These are phyloP conservation scores for Patella depressa DNA, from an alignment of 2,888 invertebrate species.

Conservation along the genomic window DNA sequence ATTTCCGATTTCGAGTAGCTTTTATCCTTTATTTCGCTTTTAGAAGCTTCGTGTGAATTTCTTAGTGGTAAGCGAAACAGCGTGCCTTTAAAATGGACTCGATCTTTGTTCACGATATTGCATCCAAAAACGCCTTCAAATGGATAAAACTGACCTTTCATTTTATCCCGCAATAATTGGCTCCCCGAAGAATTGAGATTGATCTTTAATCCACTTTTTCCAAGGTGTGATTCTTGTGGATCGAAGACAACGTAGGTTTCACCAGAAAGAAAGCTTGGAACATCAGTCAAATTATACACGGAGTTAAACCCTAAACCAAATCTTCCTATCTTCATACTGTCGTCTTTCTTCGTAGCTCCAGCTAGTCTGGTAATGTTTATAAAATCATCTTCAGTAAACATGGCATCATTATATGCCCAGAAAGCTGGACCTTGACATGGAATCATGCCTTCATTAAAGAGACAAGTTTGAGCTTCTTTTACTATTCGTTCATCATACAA, in stretches of 20 bases:
- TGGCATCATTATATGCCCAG: conserved; percentile 66
- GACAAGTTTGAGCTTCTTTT: conserved; percentile 41
- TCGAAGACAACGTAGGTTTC: conserved; percentile 64
- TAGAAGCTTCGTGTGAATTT: conserved; percentile 52
- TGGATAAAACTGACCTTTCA: background rate
- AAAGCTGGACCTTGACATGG: conserved; percentile 67
- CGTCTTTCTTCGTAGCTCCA: conserved; percentile 61
- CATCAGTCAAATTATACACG: conserved; percentile 67
- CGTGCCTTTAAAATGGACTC: conserved; percentile 51
- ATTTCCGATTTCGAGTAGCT: conserved; percentile 56
- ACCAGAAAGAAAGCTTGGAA: conserved; percentile 64
- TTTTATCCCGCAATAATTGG: background rate
- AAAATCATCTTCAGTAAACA: conserved; percentile 65
- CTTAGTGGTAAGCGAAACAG: conserved; percentile 67
- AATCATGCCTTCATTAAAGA: conserved; percentile 59
- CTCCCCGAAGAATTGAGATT: conserved; percentile 17
- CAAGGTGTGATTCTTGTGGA: conserved; percentile 60
- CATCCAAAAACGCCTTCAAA: background rate
- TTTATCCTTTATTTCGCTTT: conserved; percentile 58
- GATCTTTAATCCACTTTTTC: conserved; percentile 49
- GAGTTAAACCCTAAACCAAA: conserved; percentile 69
- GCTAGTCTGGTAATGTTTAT: conserved; percentile 63
- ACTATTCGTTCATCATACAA: conserved; percentile 63
- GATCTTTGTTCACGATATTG: background rate
- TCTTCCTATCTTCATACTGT: conserved; percentile 62